phyloP scores from a whole-genome alignment of 2,888 invertebrate genomes.

The Platynereis dumerilii region DNA sequence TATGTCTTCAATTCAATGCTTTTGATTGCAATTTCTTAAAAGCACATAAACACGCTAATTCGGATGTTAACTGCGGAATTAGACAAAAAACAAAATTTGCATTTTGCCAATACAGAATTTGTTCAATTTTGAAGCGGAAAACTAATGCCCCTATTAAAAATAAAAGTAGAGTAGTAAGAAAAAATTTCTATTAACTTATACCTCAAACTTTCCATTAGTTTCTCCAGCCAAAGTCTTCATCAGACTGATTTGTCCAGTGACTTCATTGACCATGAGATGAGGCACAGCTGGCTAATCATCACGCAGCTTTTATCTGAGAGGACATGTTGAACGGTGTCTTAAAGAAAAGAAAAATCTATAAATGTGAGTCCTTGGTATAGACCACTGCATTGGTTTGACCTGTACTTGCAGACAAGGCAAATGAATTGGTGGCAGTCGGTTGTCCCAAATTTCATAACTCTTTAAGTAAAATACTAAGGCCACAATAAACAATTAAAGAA shows the following conservation, averaged over 20 bases:
- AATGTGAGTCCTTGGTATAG: background rate
- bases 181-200: background rate
- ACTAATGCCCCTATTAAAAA: no score
- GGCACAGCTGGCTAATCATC: constrained; percentile 26
- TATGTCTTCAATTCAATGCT: background rate
- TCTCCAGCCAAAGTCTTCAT: constrained; percentile 32
- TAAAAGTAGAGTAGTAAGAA: background rate
- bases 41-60: background rate
- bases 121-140: no score
- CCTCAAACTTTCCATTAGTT: constrained; percentile 24
- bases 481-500: no score
- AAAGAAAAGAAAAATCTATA: background rate
- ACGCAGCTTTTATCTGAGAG: constrained; percentile 40
- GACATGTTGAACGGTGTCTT: constrained; percentile 35
- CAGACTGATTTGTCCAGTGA: constrained; percentile 45
- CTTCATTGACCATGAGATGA: constrained; percentile 42
- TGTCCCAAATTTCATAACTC: no score
- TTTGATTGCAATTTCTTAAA: background rate
- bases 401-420: no score
- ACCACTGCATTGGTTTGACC: no score
- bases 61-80: no score
- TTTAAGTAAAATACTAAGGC: no score
- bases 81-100: no score
- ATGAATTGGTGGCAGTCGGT: no score
- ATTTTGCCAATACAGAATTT: no score